A percentile compares a stretch with the other conserved stretches of the same genome.
Conservation (phyloP, 2,113 vertebrate genomes). For the Eolophus roseicapilla region DNA sequence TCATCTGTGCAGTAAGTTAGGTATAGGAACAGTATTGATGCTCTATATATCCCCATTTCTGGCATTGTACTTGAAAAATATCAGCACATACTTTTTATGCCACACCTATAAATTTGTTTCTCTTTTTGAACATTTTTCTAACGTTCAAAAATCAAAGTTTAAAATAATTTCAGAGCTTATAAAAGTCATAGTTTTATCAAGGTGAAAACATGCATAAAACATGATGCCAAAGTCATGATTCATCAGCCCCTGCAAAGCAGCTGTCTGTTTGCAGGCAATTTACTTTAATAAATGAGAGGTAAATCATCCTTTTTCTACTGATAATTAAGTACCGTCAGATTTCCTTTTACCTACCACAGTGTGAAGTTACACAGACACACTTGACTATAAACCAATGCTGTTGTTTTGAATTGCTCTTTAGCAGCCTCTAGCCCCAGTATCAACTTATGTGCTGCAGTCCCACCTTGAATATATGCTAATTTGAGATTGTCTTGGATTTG, state of each 20-base stretch:
- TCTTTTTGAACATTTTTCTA: not conserved
- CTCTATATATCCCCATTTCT: not conserved
- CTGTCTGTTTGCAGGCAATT: not conserved
- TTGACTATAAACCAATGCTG: not conserved
- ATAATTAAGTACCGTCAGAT: not conserved
- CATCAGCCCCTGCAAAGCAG: not conserved
- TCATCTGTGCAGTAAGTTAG: not conserved
- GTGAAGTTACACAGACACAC: not conserved
- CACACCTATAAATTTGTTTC: not conserved
- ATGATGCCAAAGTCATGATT: not conserved
- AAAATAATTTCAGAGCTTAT: not conserved
- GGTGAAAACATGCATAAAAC: not conserved
- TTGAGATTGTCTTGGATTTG: not conserved
- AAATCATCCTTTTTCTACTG: not conserved
- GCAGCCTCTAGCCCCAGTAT: not conserved
- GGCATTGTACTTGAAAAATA: not conserved
- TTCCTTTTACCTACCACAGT: not conserved
- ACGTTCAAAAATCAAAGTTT: not conserved
- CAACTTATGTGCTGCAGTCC: not conserved
- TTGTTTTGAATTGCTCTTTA: not conserved
- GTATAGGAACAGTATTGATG: not conserved
- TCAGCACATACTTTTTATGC: not conserved
- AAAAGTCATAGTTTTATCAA: not conserved
- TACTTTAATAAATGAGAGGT: not conserved
- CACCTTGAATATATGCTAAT: not conserved